Evolutionary conservation across 2,113 vertebrate genomes (phyloP).

Genomic region (Nothocercus nigrocapillus): DNA sequence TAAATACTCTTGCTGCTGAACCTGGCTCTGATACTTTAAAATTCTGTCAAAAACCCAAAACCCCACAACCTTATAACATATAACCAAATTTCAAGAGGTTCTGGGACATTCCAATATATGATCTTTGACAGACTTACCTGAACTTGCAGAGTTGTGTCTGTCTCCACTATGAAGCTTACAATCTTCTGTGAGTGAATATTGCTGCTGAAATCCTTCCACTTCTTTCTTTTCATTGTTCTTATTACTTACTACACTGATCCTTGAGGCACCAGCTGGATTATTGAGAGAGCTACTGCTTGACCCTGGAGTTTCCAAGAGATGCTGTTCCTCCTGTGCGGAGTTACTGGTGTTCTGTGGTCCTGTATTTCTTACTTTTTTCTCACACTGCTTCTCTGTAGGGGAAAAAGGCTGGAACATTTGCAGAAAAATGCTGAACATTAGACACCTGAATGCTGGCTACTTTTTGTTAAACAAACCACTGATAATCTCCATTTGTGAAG

Average conservation of each 20-base stretch:
- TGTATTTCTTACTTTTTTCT: neutral
- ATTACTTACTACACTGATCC: neutral
- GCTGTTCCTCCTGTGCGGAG: constrained; percentile 43
- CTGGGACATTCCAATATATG: neutral
- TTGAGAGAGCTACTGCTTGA: constrained; percentile 68
- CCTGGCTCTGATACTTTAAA: neutral
- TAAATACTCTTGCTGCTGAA: neutral
- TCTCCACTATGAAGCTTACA: neutral
- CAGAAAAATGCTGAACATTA: neutral
- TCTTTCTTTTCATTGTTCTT: neutral
- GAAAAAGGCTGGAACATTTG: constrained; percentile 41
- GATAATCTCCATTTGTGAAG: neutral
- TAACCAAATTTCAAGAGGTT: neutral
- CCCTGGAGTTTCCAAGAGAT: constrained; percentile 40
- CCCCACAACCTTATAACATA: neutral
- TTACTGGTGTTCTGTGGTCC: neutral
- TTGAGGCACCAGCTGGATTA: neutral
- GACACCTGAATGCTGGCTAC: too few relatives aligned
- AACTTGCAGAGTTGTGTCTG: neutral
- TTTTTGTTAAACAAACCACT: neutral
- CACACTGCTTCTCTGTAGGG: neutral
- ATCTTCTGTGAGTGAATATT: neutral
- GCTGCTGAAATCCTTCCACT: neutral
- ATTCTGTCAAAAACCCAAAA: neutral
- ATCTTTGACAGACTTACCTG: constrained; percentile 24